phyloP scores from a whole-genome alignment of 2,888 invertebrate species.

The Candidula unifasciata region DNA sequence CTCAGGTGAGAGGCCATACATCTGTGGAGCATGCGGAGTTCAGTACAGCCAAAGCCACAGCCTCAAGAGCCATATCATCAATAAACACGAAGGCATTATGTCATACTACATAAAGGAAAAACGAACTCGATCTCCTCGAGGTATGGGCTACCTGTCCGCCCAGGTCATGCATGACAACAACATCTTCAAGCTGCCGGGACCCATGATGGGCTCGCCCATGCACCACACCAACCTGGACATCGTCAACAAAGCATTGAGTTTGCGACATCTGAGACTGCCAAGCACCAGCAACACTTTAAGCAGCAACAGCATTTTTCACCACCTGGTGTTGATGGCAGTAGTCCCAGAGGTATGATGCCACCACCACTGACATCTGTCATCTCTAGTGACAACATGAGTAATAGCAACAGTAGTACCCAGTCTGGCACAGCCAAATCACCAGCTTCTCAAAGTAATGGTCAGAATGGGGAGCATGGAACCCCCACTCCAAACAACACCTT shows the following conservation, averaged over 20 bases:
- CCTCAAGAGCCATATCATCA: slow-evolving; percentile 77
- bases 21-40: slow-evolving; percentile 77
- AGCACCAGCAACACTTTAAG: slow-evolving; percentile 34
- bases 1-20: slow-evolving; percentile 77
- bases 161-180: slow-evolving; percentile 64
- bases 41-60: slow-evolving; percentile 78
- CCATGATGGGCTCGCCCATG: slow-evolving; percentile 44
- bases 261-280: slow-evolving; percentile 46
- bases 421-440: slow-evolving; percentile 49
- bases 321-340: slow-evolving; percentile 23
- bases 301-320: slow-evolving; percentile 40
- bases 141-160: slow-evolving; percentile 71
- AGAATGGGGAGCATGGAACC: slow-evolving; percentile 35
- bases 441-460: slow-evolving; percentile 32
- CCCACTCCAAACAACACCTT: slow-evolving; percentile 45
- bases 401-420: slow-evolving; percentile 46
- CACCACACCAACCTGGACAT: slow-evolving; percentile 52
- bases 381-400: slow-evolving; percentile 29
- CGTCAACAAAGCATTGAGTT: slow-evolving; percentile 56
- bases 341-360: slow-evolving; percentile 28
- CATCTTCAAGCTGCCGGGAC: slow-evolving; percentile 66
- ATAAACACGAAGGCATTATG: slow-evolving; percentile 77
- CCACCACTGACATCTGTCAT: slow-evolving; percentile 27
- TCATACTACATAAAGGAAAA: slow-evolving; percentile 78
- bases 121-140: slow-evolving; percentile 71